Evolutionary conservation across 2,113 vertebrate genomes (phyloP).

Genomic region (Hepsetus odoe): DNA sequence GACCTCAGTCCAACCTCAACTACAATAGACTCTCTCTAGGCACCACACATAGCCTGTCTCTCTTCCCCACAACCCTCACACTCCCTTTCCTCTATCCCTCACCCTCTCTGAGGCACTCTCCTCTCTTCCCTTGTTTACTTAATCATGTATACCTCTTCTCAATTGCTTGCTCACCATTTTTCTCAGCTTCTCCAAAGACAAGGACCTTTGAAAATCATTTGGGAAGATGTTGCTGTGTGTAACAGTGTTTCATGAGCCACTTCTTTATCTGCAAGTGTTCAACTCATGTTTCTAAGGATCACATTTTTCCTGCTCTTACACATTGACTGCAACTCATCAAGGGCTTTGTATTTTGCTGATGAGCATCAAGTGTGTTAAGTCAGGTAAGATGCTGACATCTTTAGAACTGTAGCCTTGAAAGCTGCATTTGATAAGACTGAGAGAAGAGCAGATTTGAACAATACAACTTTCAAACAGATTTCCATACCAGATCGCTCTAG

Average conservation of each 20-base stretch:
- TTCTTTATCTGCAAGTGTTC: neutral
- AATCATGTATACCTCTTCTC: neutral
- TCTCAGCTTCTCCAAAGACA: conserved; percentile 15
- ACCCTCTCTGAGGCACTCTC: neutral
- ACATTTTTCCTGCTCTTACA: neutral
- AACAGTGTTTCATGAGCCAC: conserved; percentile 12
- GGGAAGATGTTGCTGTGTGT: neutral
- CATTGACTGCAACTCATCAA: neutral
- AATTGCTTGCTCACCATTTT: conserved; percentile 7
- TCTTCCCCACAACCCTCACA: neutral
- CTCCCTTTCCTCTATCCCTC: neutral
- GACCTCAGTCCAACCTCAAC: conserved; percentile 40
- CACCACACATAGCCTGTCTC: neutral
- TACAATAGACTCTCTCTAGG: neutral
- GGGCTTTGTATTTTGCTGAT: neutral
- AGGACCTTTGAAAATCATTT: conserved; percentile 44
- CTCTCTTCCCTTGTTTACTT: conserved; percentile 20
- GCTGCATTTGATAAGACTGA: no score
- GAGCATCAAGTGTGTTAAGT: neutral
- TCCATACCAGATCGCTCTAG: no score
- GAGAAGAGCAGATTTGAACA: no score
- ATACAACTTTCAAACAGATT: no score
- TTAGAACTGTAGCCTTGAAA: no score
- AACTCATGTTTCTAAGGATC: neutral
- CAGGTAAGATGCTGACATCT: no score